Base-by-base conservation (phyloP, 2,888 invertebrate species). In the Drosophila paranaensis region DNA sequence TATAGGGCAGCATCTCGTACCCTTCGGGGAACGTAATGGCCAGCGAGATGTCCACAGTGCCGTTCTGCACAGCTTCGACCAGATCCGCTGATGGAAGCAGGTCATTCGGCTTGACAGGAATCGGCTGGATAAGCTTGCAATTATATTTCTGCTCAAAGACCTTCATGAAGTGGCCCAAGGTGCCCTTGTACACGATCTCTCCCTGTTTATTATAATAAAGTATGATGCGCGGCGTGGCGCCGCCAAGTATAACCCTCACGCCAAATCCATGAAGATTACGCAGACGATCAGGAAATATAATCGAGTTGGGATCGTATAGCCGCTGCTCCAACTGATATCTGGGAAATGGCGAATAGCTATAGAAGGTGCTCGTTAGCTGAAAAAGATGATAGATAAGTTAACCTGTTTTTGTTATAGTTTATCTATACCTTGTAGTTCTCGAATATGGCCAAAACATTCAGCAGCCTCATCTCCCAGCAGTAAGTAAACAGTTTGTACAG, bases 291-390 rank as follows among this genome's bases (percentile, higher is more conserved):
- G 90, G 90, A 72, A 77, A 92, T 0, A 89, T 66, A 0, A 9
- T 11, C 2, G 45, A 2, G 0, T 64, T 48, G 0, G 33, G 1
- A 11, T 74, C 60, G 40, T 39, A 79, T 1, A 16, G 0, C 0
- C 70, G 69, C 3, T 68, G 57, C 40, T 90, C 88, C 60, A 91
- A 9, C 60, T 77, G 37, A 14, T 91, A 86, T 3, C 40, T 37
- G 0, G 91, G 91, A 60, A 91, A 90, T 4, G 79, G 79, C 0
- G 76, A 82, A 54, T 89, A 92, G 45, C 88, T 87, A 48, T 85
- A 90, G 45, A 86, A 80, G 0, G 53, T 73, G 0, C 37, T 61
- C 0, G 87, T 81, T 0, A 2, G n/a, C 84, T 91, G 48, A 0
- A 58, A 74, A 20, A 27, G 2, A 39, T 40, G 14, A 33, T 20